Conservation (phyloP, 2,797 vertebrate genomes). For the Peromyscus melanophrys region DNA sequence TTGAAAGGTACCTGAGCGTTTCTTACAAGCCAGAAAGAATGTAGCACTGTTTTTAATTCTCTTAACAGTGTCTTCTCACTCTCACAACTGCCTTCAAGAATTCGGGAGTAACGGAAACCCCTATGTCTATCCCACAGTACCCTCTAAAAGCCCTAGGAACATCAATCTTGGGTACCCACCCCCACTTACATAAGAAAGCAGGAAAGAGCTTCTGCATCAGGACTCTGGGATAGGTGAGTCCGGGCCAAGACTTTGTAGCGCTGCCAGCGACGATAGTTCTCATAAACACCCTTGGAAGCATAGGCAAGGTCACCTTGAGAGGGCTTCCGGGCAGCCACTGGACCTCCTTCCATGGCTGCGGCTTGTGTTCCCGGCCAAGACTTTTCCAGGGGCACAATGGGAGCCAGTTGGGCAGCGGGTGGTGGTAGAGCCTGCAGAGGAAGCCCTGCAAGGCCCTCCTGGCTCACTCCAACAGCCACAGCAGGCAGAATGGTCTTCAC, state of each 20-base stretch:
- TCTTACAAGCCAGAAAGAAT: background rate
- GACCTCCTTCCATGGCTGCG: background rate
- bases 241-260: conserved; percentile 84
- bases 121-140: background rate
- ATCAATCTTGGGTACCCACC: background rate
- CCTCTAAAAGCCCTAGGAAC: conserved; percentile 6
- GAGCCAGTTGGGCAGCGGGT: conserved; percentile 69
- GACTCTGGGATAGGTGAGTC: conserved; percentile 77
- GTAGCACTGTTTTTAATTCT: background rate
- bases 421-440: conserved; percentile 46
- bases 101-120: background rate
- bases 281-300: conserved; percentile 86
- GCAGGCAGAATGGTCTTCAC: conserved; percentile 76
- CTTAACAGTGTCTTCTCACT: background rate
- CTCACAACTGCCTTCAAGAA: background rate
- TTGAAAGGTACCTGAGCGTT: background rate
- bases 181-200: conserved; percentile 89
- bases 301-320: conserved; percentile 70
- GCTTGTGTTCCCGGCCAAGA: conserved; percentile 64
- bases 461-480: conserved; percentile 65
- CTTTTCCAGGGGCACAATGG: conserved; percentile 64
- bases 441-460: conserved; percentile 48
- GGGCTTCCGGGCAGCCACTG: background rate
- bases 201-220: conserved; percentile 86
- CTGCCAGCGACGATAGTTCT: conserved; percentile 88